Evolutionary conservation across 2,113 vertebrate genomes (phyloP).

Genomic region (Nycticorax nycticorax): DNA sequence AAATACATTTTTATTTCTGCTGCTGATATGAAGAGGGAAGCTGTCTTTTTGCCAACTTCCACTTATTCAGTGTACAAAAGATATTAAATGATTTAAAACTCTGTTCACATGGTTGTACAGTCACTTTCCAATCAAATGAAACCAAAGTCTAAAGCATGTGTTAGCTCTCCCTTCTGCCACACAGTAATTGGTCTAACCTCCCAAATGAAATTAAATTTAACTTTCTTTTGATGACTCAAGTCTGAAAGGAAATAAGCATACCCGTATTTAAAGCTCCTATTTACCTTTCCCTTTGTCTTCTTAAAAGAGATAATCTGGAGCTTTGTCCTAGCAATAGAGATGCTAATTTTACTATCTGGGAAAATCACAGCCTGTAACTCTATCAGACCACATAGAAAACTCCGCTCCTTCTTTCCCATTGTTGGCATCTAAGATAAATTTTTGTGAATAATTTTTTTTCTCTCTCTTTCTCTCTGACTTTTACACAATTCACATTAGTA

Average conservation of each 20-base stretch:
- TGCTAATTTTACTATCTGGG: slow-evolving; percentile 24
- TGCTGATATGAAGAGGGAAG: background rate
- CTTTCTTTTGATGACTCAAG: slow-evolving; percentile 20
- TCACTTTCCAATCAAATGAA: background rate
- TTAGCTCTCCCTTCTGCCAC: background rate
- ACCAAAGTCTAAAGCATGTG: background rate
- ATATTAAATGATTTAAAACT: background rate
- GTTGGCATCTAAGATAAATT: background rate
- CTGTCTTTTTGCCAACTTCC: background rate
- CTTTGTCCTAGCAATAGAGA: slow-evolving; percentile 25
- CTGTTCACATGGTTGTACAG: background rate
- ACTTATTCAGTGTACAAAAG: background rate
- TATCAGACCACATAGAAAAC: background rate
- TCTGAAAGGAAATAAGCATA: slow-evolving; percentile 11
- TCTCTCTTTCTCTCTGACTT: background rate
- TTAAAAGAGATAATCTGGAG: background rate
- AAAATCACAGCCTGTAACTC: background rate
- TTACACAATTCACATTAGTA: background rate
- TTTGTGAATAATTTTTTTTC: background rate
- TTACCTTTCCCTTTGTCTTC: slow-evolving; percentile 27
- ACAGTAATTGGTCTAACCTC: slow-evolving; percentile 8
- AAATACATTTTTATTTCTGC: slow-evolving; percentile 6
- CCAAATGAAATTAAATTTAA: slow-evolving; percentile 34
- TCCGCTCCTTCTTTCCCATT: background rate
- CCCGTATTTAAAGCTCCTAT: background rate